Conservation (phyloP, 2,113 vertebrate genomes). For the Rhizomys pruinosus region DNA sequence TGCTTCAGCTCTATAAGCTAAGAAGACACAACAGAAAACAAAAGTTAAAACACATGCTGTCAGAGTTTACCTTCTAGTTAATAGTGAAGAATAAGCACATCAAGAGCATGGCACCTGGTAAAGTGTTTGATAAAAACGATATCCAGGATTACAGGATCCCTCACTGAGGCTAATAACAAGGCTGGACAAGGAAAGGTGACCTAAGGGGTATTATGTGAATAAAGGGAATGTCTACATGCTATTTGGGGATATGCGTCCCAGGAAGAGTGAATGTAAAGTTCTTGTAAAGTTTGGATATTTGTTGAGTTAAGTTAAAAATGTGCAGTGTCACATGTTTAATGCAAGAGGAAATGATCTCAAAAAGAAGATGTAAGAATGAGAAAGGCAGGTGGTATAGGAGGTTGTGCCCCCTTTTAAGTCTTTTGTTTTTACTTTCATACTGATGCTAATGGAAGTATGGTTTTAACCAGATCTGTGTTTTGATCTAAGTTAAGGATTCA, state of each 20-base stretch:
- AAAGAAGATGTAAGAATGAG: not conserved
- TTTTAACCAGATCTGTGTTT: not conserved
- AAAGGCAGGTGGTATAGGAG: not conserved
- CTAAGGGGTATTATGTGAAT: not conserved
- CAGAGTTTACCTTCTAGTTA: not conserved
- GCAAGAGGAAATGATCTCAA: not conserved
- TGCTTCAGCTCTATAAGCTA: not conserved
- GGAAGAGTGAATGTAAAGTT: not conserved
- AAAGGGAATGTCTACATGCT: not conserved
- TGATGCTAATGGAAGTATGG: not conserved
- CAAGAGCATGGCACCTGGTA: not conserved
- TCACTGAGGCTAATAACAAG: not conserved
- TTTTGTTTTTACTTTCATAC: constrained; percentile 25
- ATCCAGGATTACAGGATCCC: not conserved
- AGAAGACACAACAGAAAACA: not conserved
- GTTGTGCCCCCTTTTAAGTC: not conserved
- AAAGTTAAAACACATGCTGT: not conserved
- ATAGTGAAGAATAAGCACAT: not conserved
- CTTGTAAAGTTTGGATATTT: not conserved
- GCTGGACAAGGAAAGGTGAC: not conserved
- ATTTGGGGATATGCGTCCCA: not conserved
- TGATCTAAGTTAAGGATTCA: constrained; percentile 17
- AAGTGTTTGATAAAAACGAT: not conserved
- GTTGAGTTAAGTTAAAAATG: not conserved
- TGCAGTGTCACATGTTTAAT: not conserved